A percentile compares a stretch with the other conserved stretches of the same genome.
Evolutionary conservation across 2,888 invertebrate species (phyloP).

Genomic region (Elmis aenea): DNA sequence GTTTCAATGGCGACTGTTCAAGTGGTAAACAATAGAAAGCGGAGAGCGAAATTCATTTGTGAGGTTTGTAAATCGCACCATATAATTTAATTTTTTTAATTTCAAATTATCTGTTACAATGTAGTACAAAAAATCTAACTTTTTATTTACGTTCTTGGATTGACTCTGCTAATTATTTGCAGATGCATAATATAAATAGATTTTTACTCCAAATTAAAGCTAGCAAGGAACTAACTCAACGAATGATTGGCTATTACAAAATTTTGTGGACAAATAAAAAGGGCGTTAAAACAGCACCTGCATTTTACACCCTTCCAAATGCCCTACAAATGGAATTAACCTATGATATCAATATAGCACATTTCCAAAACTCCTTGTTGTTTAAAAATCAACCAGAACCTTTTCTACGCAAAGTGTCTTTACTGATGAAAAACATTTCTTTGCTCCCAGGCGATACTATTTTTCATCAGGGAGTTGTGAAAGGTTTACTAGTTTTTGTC

Average conservation of each 20-base stretch:
- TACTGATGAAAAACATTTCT: conserved; percentile 51
- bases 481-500: conserved; percentile 52
- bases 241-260: conserved; percentile 50
- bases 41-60: conserved; percentile 36
- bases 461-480: conserved; percentile 50
- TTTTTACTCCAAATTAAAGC: conserved; percentile 48
- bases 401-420: conserved; percentile 49
- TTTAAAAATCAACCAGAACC: conserved; percentile 52
- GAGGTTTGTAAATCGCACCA: conserved; percentile 7
- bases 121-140: too few relatives aligned
- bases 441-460: conserved; percentile 51
- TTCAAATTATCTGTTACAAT: too few relatives aligned
- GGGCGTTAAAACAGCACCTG: conserved; percentile 48
- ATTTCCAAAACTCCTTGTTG: conserved; percentile 50
- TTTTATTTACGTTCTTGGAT: too few relatives aligned
- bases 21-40: conserved; percentile 49
- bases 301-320: conserved; percentile 46
- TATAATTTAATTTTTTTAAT: conserved; percentile 28
- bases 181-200: conserved; percentile 48
- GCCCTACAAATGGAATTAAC: conserved; percentile 52
- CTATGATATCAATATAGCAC: conserved; percentile 51
- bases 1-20: conserved; percentile 51
- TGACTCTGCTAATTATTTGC: conserved; percentile 32
- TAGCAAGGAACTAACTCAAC: conserved; percentile 44
- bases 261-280: conserved; percentile 53